Base-by-base conservation (phyloP, 2,113 vertebrate genomes). In the Hippocampus guttulatus region DNA sequence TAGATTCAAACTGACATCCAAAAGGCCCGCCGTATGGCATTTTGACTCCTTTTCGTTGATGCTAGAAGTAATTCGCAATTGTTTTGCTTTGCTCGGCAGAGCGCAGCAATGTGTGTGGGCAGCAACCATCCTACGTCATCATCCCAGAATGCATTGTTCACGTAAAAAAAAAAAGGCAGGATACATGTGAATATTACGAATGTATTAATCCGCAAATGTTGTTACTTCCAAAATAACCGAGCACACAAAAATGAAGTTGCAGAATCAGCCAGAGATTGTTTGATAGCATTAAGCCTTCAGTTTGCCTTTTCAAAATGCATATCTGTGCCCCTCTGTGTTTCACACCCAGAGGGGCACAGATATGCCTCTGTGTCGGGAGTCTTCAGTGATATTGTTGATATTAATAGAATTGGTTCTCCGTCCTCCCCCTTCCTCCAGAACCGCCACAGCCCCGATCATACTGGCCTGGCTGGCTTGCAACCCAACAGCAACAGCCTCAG, bases 371-470 rank as follows among this genome's bases (percentile, higher is more conserved):
- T 5, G 33, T 64, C 21, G 5, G 11, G 18, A 47, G 41, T 65
- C 43, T 47, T 61, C 27, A 33, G 2, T 61, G 27, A 33, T 33
- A 8, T 64, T 25, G 15, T 30, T 30, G 52, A 55, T 27, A 25
- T 8, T 25, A 18, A 60, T 41, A 45, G 16, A 65, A 18, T 27
- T 40, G 41, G 15, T 54, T 20, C 58, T 40, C 33, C 73, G 2
- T 62, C 79, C 27, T 63, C 3, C 62, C 62, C 8, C 9, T 45
- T 64, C 55, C 72, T 0, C 0, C 85, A 99, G 97, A 99, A 94
- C 86, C 95, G 97, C 52, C 96, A 98, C 89, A 98, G 97, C 90
- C 97, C 96, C 0, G 97, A 99, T 85, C 97, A 98, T 72, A 96
- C 95, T 0, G 94, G 95, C 3, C 91, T 96, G 79, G 90, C 95